These are phyloP conservation scores for Hydrozoanthus gracilis DNA, from an alignment of 92 coral and sea anemone genomes.

Conservation along the genomic window DNA sequence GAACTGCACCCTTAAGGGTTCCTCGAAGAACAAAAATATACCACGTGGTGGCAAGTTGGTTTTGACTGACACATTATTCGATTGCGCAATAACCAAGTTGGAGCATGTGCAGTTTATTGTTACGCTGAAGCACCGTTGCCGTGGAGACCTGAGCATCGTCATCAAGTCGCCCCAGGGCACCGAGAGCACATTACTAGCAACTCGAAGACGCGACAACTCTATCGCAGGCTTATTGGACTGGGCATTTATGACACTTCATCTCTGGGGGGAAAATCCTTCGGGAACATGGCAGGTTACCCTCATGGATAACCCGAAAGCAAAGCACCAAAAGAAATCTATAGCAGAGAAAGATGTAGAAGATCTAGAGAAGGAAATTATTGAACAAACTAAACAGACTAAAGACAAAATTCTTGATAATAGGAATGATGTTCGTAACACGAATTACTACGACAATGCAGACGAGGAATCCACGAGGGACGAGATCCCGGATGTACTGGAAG, in stretches of 20 bases:
- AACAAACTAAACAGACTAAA: conserved; percentile 46
- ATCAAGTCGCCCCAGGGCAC: conserved; percentile 71
- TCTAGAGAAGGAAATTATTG: conserved; percentile 45
- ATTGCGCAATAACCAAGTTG: conserved; percentile 54
- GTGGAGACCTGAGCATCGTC: conserved; percentile 72
- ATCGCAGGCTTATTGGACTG: conserved; percentile 64
- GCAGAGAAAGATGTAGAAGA: conserved; percentile 44
- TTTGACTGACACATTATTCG: conserved; percentile 2
- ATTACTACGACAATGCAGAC: conserved; percentile 42
- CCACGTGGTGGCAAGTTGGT: conserved; percentile 38
- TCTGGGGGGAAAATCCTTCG: conserved; percentile 81
- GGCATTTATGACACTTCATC: conserved; percentile 76
- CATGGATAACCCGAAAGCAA: conserved; percentile 30
- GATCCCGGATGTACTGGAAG: conserved; percentile 26
- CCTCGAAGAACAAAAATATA: conserved; percentile 31
- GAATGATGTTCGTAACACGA: conserved; percentile 33
- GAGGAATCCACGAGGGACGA: conserved; percentile 55
- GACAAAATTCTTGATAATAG: conserved; percentile 38
- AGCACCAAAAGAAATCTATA: neutral
- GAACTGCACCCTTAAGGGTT: conserved; percentile 42
- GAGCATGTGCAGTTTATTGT: conserved; percentile 74
- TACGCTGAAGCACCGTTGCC: conserved; percentile 67
- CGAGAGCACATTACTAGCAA: conserved; percentile 48
- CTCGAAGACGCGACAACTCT: conserved; percentile 71
- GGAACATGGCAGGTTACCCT: conserved; percentile 60